A percentile compares a stretch with the other conserved stretches of the same genome.
Conservation (phyloP, 2,888 invertebrate genomes). For the Drosophila picticornis region DNA sequence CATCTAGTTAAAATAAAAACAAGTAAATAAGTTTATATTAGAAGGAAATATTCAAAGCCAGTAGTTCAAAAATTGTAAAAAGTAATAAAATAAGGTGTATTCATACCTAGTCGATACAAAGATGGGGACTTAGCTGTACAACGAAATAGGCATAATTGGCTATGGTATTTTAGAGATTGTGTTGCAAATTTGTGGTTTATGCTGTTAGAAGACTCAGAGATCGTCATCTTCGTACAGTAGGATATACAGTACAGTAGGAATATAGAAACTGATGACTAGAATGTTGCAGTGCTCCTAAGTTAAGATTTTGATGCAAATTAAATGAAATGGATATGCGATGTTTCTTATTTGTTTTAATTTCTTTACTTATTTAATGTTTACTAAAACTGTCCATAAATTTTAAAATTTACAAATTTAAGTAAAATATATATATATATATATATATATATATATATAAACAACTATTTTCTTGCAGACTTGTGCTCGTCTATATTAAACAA, state of each 20-base stretch:
- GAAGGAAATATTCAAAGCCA: background rate
- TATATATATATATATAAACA: background rate
- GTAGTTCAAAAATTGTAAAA: background rate
- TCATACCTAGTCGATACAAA: background rate
- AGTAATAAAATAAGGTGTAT: background rate
- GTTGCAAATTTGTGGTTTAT: background rate
- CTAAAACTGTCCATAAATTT: background rate
- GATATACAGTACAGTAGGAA: too few species aligned
- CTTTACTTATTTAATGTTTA: too few species aligned
- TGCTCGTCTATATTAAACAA: background rate
- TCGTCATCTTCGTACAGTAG: fast-evolving
- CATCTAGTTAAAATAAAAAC: background rate
- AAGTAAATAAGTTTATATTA: background rate
- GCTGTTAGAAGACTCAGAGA: background rate
- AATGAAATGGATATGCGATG: background rate
- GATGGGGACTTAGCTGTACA: background rate
- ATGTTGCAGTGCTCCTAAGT: too few species aligned
- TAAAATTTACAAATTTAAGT: background rate
- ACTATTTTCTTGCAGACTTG: background rate
- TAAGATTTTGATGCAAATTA: background rate
- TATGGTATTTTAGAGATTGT: background rate
- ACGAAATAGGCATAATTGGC: background rate
- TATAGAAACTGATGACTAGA: too few species aligned
- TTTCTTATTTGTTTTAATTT: too few species aligned
- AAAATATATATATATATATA: background rate